Base-by-base conservation (phyloP, 2,888 invertebrate genomes). In the Rhabditophanes sp. region DNA sequence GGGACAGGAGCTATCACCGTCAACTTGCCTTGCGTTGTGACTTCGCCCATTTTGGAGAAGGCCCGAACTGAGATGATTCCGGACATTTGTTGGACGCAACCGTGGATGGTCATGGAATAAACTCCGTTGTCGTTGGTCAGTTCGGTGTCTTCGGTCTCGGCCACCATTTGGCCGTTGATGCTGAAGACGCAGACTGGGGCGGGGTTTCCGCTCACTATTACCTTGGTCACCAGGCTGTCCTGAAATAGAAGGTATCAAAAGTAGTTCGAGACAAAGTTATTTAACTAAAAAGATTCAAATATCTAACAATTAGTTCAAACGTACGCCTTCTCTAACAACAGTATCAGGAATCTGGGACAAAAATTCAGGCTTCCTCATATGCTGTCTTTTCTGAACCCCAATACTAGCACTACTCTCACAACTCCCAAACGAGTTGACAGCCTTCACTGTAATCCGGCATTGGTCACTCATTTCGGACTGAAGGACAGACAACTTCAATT, bases 201-300 rank as follows among this genome's bases (percentile, higher is more conserved):
- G 1, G 90, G 90, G 70, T 85, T 82, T 5, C 83, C 88, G 19
- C 80, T 77, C 53, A 87, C 76, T 12, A 84, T 79, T 14, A 87
- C 79, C 56, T 80, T 80, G 48, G 85, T 68, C 43, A 78, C 78
- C 24, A 88, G 72, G 0, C 79, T 79, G 39, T 80, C 78, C n/a
- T n/a, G n/a, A n/a, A n/a, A n/a, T n/a, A n/a, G n/a, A n/a, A n/a
- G n/a, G n/a, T n/a, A n/a, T n/a, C n/a, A n/a, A n/a, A n/a, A n/a
- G n/a, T n/a, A n/a, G n/a, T n/a, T n/a, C n/a, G n/a, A n/a, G n/a
- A n/a, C n/a, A n/a, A n/a, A n/a, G n/a, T n/a, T n/a, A n/a, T n/a
- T n/a, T n/a, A n/a, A n/a, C n/a, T n/a, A n/a, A n/a, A n/a, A n/a
- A n/a, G n/a, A n/a, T n/a, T n/a, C n/a, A n/a, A n/a, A n/a, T n/a